Conservation (phyloP, 2,797 vertebrate genomes). For the Cyprinodon diabolis region DNA sequence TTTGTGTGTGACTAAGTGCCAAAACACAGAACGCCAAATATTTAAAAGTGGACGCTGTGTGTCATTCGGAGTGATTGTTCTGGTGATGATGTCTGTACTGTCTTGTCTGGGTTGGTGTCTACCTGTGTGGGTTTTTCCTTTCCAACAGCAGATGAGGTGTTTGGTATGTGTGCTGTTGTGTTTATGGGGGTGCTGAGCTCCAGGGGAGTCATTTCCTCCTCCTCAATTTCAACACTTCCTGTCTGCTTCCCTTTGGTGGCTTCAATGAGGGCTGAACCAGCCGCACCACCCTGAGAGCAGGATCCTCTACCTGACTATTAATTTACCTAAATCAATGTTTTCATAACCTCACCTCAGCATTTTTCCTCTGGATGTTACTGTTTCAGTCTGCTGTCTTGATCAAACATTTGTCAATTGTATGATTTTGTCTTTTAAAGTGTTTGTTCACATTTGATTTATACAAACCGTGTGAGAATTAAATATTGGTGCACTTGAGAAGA, state of each 20-base stretch:
- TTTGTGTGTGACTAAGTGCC: no score
- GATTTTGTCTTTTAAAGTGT: neutral
- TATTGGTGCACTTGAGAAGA: neutral
- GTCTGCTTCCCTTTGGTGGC: slow-evolving; percentile 42
- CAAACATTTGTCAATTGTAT: neutral
- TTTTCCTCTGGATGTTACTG: neutral
- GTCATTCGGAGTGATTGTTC: no score
- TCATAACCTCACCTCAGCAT: neutral
- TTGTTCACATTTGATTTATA: neutral
- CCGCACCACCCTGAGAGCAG: slow-evolving; percentile 32
- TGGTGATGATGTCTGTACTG: neutral
- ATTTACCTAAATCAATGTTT: slow-evolving; percentile 46
- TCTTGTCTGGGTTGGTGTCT: neutral
- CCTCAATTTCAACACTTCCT: slow-evolving; percentile 37
- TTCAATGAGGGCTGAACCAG: slow-evolving; percentile 49
- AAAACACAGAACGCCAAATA: no score
- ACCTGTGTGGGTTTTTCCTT: neutral
- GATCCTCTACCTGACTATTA: slow-evolving; percentile 55
- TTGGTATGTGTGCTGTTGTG: slow-evolving; percentile 4
- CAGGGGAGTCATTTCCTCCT: slow-evolving; percentile 46
- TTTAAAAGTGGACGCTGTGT: no score
- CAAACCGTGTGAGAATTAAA: neutral
- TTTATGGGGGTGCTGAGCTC: slow-evolving; percentile 37
- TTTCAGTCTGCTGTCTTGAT: neutral
- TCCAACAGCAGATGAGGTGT: neutral